Percentiles rank a stretch among this genome's conserved stretches.
Conservation (phyloP, 2,797 vertebrate species). For the Dendrocincla tyrannina region DNA sequence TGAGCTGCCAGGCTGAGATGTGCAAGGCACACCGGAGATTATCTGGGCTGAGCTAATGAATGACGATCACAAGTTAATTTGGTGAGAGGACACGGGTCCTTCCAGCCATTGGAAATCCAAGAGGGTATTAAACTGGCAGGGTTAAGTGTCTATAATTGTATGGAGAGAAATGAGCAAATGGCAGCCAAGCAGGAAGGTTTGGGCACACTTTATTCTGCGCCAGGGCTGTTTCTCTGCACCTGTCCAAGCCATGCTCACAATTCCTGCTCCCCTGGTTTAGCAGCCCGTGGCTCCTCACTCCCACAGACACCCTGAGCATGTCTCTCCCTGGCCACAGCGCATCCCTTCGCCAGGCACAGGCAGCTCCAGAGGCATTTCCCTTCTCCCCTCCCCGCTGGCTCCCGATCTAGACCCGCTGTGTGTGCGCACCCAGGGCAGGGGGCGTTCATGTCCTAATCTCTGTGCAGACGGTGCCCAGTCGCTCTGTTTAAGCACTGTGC, state of each 20-base stretch:
- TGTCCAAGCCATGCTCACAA: neutral
- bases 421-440: neutral
- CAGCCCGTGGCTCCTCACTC: neutral
- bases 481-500: neutral
- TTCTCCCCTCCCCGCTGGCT: neutral
- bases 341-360: neutral
- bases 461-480: neutral
- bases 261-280: neutral
- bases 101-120: neutral
- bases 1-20: neutral
- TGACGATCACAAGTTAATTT: neutral
- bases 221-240: neutral
- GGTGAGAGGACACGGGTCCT: neutral
- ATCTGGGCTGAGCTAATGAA: accelerated
- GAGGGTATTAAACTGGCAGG: neutral
- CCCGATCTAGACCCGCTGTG: accelerated
- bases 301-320: accelerated
- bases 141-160: neutral
- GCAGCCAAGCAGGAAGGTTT: neutral
- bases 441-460: neutral
- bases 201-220: neutral
- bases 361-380: neutral
- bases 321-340: accelerated
- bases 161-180: neutral
- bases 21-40: neutral